Evolutionary conservation across 2,113 vertebrate genomes (phyloP).

Genomic region (Ia io): DNA sequence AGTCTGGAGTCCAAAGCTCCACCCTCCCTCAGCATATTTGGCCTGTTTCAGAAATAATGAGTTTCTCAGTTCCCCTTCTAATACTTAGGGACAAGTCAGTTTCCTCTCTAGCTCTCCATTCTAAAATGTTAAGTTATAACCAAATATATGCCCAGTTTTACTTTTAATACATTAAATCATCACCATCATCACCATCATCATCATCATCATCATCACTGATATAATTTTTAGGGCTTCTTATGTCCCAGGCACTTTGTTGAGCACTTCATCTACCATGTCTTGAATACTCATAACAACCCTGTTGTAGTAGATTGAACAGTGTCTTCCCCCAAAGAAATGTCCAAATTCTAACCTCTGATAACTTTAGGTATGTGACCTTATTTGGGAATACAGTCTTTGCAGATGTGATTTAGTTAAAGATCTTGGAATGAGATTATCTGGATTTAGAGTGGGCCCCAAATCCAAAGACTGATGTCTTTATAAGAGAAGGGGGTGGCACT

Average conservation of each 20-base stretch:
- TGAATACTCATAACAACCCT: neutral
- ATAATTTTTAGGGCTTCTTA: neutral
- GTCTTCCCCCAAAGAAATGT: neutral
- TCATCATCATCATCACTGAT: no score
- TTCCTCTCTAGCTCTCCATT: neutral
- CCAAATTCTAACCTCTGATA: neutral
- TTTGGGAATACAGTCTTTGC: neutral
- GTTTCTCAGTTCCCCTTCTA: neutral
- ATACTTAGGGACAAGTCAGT: neutral
- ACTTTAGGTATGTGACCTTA: neutral
- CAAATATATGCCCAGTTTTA: neutral
- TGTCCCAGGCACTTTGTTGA: neutral
- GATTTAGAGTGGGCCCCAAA: neutral
- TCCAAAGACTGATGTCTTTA: neutral
- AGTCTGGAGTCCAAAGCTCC: neutral
- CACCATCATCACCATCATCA: no score
- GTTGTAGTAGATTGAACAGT: neutral
- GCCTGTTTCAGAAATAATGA: neutral
- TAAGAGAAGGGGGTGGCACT: no score
- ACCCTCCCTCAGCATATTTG: neutral
- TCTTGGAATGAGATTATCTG: neutral
- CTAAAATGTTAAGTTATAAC: neutral
- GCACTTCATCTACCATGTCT: neutral
- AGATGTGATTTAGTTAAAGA: neutral
- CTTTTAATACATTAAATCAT: neutral